These are phyloP conservation scores for Drosophila elegans DNA, from an alignment of 1,140 invertebrate species.

Conservation along the genomic window DNA sequence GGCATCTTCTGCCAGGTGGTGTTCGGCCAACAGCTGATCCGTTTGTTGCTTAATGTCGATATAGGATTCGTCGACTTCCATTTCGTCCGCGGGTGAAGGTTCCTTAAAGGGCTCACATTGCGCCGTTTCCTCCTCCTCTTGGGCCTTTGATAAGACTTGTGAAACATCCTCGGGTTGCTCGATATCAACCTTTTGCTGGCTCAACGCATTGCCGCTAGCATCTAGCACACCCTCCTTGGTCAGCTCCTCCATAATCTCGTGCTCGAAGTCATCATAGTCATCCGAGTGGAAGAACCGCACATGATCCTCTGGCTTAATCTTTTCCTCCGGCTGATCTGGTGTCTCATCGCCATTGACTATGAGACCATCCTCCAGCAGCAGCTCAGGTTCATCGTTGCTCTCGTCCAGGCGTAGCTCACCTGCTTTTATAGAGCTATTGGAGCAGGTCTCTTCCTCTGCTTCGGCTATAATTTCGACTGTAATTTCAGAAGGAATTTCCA, in stretches of 20 bases:
- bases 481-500: not conserved
- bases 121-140: not conserved
- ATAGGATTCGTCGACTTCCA: constrained; percentile 20
- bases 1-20: constrained; percentile 2
- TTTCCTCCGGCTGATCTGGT: constrained; percentile 2
- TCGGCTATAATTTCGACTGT: constrained; percentile 18
- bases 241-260: constrained; percentile 66
- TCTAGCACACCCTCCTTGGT: constrained; percentile 67
- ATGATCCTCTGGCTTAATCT: constrained; percentile 1
- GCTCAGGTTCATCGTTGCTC: constrained; percentile 26
- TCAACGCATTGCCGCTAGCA: constrained; percentile 65
- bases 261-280: constrained; percentile 59
- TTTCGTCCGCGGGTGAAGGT: constrained; percentile 13
- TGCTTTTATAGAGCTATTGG: constrained; percentile 32
- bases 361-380: constrained; percentile 2
- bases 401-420: constrained; percentile 55
- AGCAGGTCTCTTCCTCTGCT: constrained; percentile 7
- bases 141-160: not conserved
- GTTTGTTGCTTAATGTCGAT: constrained; percentile 11
- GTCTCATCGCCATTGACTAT: constrained; percentile 25
- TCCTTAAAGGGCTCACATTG: not conserved
- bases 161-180: constrained; percentile 1
- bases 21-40: constrained; percentile 13
- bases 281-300: constrained; percentile 1
- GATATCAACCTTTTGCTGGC: constrained; percentile 27